Percentiles rank a stretch among this genome's conserved stretches.
Evolutionary conservation across 2,113 vertebrate genomes (phyloP).

Genomic region (Anguilla japonica): DNA sequence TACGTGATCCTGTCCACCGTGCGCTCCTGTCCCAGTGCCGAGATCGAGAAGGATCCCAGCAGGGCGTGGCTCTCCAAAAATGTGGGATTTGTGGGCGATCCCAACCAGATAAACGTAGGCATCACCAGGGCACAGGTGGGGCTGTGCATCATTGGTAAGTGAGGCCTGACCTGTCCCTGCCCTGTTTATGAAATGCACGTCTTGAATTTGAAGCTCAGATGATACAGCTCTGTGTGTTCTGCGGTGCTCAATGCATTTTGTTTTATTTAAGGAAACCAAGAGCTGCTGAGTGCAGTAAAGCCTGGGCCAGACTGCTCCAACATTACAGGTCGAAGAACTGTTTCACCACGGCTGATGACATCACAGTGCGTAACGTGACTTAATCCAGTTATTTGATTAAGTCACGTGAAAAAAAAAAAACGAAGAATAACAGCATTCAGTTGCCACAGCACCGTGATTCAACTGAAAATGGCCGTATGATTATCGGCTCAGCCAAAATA

Average conservation of each 20-base stretch:
- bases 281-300: slow-evolving; percentile 69
- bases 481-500: too few species aligned
- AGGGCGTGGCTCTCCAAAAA: slow-evolving; percentile 74
- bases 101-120: slow-evolving; percentile 86
- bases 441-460: too few species aligned
- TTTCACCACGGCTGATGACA: slow-evolving; percentile 52
- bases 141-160: slow-evolving; percentile 84
- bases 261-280: slow-evolving; percentile 71
- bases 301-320: slow-evolving; percentile 73
- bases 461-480: too few species aligned
- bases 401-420: too few species aligned
- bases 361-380: slow-evolving; percentile 44
- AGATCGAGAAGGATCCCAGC: slow-evolving; percentile 61
- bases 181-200: neutral
- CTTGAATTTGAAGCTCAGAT: neutral
- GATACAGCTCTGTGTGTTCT: neutral
- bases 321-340: slow-evolving; percentile 63
- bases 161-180: neutral
- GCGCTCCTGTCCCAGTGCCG: slow-evolving; percentile 66
- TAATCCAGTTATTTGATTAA: neutral
- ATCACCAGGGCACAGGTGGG: slow-evolving; percentile 87
- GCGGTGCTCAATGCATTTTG: neutral
- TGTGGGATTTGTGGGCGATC: slow-evolving; percentile 79
- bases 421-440: too few species aligned
- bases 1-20: slow-evolving; percentile 86